Conservation (phyloP, 1,140 invertebrate genomes). For the Mactra quadrangularis region DNA sequence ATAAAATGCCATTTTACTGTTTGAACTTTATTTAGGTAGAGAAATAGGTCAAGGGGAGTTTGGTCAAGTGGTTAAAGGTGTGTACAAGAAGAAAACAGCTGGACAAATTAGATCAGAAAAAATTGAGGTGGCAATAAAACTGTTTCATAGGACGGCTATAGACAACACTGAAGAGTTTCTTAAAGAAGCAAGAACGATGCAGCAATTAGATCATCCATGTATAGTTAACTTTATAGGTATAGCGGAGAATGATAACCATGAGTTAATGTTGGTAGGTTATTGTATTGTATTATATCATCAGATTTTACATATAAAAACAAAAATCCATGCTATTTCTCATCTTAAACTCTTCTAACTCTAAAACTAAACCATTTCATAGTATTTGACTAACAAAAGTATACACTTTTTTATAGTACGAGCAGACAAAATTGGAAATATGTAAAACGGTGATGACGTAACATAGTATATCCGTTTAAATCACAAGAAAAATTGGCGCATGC, state of each 20-base stretch:
- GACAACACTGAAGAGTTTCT: conserved; percentile 82
- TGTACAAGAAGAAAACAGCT: conserved; percentile 82
- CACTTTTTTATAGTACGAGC: no score
- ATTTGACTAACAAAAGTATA: no score
- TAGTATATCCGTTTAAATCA: no score
- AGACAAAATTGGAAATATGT: no score
- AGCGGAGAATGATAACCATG: conserved; percentile 87
- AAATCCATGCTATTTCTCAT: no score
- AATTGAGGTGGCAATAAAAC: conserved; percentile 92
- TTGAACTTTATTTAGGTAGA: conserved; percentile 83
- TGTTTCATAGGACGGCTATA: conserved; percentile 86
- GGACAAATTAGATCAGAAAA: conserved; percentile 69
- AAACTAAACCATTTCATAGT: no score
- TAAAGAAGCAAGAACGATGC: conserved; percentile 95
- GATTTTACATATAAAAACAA: no score
- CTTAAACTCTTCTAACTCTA: no score
- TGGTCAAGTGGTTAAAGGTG: conserved; percentile 92
- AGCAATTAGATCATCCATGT: conserved; percentile 92
- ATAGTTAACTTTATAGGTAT: conserved; percentile 95
- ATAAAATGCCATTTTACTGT: no score
- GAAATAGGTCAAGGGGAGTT: conserved; percentile 95
- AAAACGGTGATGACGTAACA: no score
- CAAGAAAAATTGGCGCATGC: no score
- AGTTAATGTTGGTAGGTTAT: conserved; percentile 88
- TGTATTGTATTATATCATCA: background rate